Conservation (phyloP, 2,113 vertebrate species). For the Setophaga kirtlandii region DNA sequence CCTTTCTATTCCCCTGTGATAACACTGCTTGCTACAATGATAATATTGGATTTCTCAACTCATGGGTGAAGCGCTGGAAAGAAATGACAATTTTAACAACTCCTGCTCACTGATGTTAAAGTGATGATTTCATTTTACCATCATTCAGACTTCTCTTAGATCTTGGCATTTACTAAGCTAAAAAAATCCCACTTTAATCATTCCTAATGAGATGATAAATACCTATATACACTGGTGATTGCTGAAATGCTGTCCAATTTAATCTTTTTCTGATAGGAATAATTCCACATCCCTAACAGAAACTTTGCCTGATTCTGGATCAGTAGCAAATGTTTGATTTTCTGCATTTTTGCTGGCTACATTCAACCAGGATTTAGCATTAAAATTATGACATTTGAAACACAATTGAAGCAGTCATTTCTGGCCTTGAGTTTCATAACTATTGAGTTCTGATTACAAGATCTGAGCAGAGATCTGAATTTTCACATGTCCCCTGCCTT, state of each 20-base stretch:
- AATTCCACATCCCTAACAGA: neutral
- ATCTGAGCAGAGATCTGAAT: neutral
- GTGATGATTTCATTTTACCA: constrained; percentile 4
- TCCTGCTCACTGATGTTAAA: constrained; percentile 45
- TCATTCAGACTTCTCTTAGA: constrained; percentile 41
- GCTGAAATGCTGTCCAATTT: constrained; percentile 16
- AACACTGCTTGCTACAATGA: neutral
- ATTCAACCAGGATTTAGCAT: neutral
- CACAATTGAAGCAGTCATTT: neutral
- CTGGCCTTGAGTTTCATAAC: neutral
- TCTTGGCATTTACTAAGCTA: constrained; percentile 21
- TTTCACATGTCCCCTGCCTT: neutral
- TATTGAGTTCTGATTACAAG: neutral
- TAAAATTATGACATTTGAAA: neutral
- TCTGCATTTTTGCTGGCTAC: neutral
- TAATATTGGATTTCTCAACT: constrained; percentile 60
- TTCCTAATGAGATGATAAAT: constrained; percentile 63
- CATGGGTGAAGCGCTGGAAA: constrained; percentile 38
- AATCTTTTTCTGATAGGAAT: neutral
- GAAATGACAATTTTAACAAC: constrained; percentile 62
- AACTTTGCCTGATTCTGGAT: neutral
- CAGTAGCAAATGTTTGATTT: neutral
- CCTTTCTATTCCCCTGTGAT: constrained; percentile 30
- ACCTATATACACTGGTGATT: neutral
- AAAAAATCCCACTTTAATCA: constrained; percentile 57